These are phyloP conservation scores for Astropecten irregularis DNA, from an alignment of 53 echinoderm and acorn worm genomes.

Conservation along the genomic window DNA sequence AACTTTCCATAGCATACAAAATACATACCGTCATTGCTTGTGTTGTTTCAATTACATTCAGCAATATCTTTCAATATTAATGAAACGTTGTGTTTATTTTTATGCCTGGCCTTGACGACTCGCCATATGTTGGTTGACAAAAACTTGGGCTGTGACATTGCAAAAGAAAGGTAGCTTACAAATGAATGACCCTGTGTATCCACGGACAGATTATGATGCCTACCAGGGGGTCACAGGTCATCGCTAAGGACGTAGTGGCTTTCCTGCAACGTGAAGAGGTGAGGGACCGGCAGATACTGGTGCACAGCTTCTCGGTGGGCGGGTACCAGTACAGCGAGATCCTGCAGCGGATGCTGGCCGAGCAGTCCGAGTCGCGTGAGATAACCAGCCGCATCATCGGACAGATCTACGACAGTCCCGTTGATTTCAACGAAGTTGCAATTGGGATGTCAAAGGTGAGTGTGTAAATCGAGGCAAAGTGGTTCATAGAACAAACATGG, in stretches of 20 bases:
- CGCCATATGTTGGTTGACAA: too few species aligned
- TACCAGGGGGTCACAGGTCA: constrained; percentile 73
- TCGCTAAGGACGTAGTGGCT: constrained; percentile 82
- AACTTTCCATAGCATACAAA: too few species aligned
- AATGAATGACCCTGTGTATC: too few species aligned
- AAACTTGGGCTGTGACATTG: too few species aligned
- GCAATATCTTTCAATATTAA: too few species aligned
- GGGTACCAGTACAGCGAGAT: constrained; percentile 92
- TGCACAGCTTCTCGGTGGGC: constrained; percentile 91
- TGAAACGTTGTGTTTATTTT: background rate
- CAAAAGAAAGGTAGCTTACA: too few species aligned
- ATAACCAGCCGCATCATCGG: constrained; percentile 84
- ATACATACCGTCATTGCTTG: too few species aligned
- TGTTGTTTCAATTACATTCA: too few species aligned
- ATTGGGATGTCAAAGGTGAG: constrained; percentile 58
- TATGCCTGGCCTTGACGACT: too few species aligned
- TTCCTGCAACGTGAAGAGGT: constrained; percentile 73
- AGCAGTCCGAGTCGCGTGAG: constrained; percentile 62
- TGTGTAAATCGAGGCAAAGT: background rate
- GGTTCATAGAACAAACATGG: background rate
- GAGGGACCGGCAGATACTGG: constrained; percentile 74
- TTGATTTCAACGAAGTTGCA: constrained; percentile 71
- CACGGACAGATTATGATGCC: constrained; percentile 80
- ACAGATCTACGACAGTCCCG: constrained; percentile 93
- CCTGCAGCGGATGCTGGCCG: constrained; percentile 69